Percentiles rank a stretch among this genome's conserved stretches.
Conservation (phyloP, 2,888 invertebrate species). For the Cartodere bifasciata region DNA sequence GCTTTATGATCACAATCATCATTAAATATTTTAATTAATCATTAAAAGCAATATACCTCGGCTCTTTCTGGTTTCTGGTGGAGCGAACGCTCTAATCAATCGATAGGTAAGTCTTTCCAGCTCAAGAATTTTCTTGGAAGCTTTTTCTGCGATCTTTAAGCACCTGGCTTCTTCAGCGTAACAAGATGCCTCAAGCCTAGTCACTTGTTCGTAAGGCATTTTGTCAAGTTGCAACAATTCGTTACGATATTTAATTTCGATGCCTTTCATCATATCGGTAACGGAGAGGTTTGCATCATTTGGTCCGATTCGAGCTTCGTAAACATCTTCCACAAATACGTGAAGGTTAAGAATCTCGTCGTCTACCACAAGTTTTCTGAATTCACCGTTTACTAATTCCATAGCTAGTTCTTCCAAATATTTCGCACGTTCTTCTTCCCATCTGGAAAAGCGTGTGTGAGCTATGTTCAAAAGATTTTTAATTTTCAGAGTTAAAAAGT, state of each 20-base stretch:
- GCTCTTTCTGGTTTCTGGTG: slow-evolving; percentile 19
- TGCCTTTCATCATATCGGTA: slow-evolving; percentile 42
- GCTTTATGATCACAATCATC: too few relatives aligned
- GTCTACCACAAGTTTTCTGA: slow-evolving; percentile 43
- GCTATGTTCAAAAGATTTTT: too few relatives aligned
- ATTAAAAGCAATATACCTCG: slow-evolving; percentile 21
- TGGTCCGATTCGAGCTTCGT: slow-evolving; percentile 43
- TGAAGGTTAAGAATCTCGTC: slow-evolving; percentile 43
- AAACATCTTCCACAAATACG: slow-evolving; percentile 50
- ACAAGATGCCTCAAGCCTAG: slow-evolving; percentile 39
- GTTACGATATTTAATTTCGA: slow-evolving; percentile 36
- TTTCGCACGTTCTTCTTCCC: slow-evolving; percentile 39
- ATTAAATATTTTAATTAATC: too few relatives aligned
- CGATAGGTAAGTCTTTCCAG: slow-evolving; percentile 38
- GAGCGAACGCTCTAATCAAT: slow-evolving; percentile 36
- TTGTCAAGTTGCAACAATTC: slow-evolving; percentile 41
- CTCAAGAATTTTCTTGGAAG: slow-evolving; percentile 43
- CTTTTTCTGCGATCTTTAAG: slow-evolving; percentile 41
- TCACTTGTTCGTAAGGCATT: slow-evolving; percentile 41
- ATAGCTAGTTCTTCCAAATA: slow-evolving; percentile 42
- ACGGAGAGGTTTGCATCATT: slow-evolving; percentile 45
- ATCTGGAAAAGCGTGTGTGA: slow-evolving; percentile 26
- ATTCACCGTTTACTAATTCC: slow-evolving; percentile 42
- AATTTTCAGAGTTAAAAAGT: too few relatives aligned
- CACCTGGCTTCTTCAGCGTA: slow-evolving; percentile 39